These are phyloP conservation scores for Lithodes maja DNA, from an alignment of 2,888 invertebrate species.

Conservation along the genomic window DNA sequence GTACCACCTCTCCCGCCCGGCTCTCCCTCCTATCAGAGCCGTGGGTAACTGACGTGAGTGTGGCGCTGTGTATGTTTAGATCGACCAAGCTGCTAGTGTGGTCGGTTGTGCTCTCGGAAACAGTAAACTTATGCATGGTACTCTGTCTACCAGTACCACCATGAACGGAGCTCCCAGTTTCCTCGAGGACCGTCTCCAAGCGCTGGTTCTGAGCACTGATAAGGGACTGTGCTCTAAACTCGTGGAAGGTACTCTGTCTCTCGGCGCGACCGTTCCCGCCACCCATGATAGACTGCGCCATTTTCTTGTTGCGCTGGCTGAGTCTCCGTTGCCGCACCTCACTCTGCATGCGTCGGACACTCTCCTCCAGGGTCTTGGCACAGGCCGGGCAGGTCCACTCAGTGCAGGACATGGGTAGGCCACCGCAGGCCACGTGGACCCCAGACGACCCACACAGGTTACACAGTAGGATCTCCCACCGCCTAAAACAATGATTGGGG, in stretches of 20 bases:
- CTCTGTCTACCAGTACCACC: no score
- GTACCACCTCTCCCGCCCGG: not conserved
- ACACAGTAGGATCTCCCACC: slow-evolving; percentile 60
- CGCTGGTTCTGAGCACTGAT: not conserved
- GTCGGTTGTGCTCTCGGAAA: not conserved
- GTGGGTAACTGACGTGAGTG: not conserved
- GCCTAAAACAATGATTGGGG: slow-evolving; percentile 29
- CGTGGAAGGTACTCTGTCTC: not conserved
- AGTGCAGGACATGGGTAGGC: slow-evolving; percentile 30
- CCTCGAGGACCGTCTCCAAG: not conserved
- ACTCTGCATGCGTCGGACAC: slow-evolving; percentile 31
- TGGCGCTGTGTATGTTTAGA: no score
- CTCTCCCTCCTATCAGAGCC: not conserved
- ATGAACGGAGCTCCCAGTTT: not conserved
- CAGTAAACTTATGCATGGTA: not conserved
- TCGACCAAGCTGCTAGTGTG: not conserved
- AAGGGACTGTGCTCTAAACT: not conserved
- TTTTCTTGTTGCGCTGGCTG: slow-evolving; percentile 8
- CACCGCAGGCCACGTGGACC: slow-evolving; percentile 53
- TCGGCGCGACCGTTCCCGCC: not conserved
- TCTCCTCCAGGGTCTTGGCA: slow-evolving; percentile 38
- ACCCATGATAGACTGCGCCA: not conserved
- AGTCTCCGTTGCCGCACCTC: slow-evolving; percentile 27
- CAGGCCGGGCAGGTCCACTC: slow-evolving; percentile 58
- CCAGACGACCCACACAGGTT: slow-evolving; percentile 62